Percentiles rank a stretch among this genome's conserved stretches.
Evolutionary conservation across 2,888 invertebrate genomes (phyloP).

Genomic region (Mythimna pallens): DNA sequence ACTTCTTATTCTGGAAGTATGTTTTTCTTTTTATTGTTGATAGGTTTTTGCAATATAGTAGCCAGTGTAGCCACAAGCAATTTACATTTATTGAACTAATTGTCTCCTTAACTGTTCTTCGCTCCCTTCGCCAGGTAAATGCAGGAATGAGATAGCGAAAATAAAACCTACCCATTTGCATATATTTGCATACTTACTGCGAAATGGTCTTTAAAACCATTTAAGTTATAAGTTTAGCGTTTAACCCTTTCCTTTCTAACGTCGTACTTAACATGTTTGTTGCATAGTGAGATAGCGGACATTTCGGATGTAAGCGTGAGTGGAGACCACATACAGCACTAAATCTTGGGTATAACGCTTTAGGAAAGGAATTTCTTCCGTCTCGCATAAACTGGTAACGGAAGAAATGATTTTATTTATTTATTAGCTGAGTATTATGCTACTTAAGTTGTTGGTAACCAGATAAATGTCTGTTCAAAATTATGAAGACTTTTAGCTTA

Average conservation of each 20-base stretch:
- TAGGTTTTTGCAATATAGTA: constrained; percentile 1
- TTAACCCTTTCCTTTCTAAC: constrained; percentile 34
- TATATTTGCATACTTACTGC: constrained; percentile 61
- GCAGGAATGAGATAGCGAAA: constrained; percentile 42
- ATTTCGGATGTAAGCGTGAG: constrained; percentile 11
- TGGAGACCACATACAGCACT: constrained; percentile 14
- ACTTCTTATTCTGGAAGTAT: too few relatives aligned
- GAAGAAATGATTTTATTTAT: not conserved
- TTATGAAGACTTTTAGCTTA: too few relatives aligned
- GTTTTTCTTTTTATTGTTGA: too few relatives aligned
- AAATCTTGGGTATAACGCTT: constrained; percentile 11
- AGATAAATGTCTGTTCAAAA: too few relatives aligned
- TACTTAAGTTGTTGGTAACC: not conserved
- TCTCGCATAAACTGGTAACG: not conserved
- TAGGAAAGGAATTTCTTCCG: not conserved
- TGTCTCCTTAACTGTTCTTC: constrained; percentile 13
- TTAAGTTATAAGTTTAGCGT: constrained; percentile 51
- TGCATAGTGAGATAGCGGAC: constrained; percentile 18
- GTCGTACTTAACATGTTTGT: constrained; percentile 35
- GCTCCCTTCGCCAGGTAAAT: constrained; percentile 28
- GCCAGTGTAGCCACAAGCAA: constrained; percentile 14
- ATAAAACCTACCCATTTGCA: constrained; percentile 61
- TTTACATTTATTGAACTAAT: constrained; percentile 48
- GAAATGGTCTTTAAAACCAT: constrained; percentile 48
- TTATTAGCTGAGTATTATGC: not conserved